Evolutionary conservation across 2,113 vertebrate species (phyloP), one percentile per base, ranked within the genome.

Genomic region (Campylorhamphus procurvoides): DNA sequence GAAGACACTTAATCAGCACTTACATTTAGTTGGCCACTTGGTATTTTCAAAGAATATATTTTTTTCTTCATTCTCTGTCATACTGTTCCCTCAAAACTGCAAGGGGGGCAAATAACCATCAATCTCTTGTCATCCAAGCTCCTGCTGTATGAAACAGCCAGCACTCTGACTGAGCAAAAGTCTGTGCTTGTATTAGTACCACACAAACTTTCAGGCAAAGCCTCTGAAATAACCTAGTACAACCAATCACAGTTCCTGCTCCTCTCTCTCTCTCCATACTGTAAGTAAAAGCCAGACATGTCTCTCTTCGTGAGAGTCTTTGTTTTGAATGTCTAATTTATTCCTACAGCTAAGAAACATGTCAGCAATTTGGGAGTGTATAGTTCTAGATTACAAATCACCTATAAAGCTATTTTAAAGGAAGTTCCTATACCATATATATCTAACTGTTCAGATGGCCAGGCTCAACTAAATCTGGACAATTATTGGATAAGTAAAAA

Each of bases 311-410:
- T 25, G 14, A 18, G 18, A 73, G 25, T 35, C 27, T 44, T 47
- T 27, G 7, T 33, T 89, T 12, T 20, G 37, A 52, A 19, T 8
- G 11, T 37, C 5, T 18, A 2, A 33, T 87, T 56, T 18, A n/a
- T 53, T 66, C 29, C 20, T 56, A 0, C 5, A 33, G 53, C 67
- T 52, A 7, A 58, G 42, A 84, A 72, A 39, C 8, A 12, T 7
- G 1, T 4, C 37, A 50, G 39, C 14, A 9, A 23, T 29, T 29
- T 22, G 29, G 31, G 18, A 10, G 5, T 4, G 4, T 1, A 2
- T 15, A n/a, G 39, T 22, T 92, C 15, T 37, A 2, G 6, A 14
- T 40, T 29, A 55, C 3, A 4, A 18, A 14, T 35, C 6, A 2
- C 56, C 7, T 40, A 29, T 42, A 67, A 63, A 35, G 33, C 29